phyloP scores from a whole-genome alignment of 2,797 vertebrate species.

The Nannoperca australis region DNA sequence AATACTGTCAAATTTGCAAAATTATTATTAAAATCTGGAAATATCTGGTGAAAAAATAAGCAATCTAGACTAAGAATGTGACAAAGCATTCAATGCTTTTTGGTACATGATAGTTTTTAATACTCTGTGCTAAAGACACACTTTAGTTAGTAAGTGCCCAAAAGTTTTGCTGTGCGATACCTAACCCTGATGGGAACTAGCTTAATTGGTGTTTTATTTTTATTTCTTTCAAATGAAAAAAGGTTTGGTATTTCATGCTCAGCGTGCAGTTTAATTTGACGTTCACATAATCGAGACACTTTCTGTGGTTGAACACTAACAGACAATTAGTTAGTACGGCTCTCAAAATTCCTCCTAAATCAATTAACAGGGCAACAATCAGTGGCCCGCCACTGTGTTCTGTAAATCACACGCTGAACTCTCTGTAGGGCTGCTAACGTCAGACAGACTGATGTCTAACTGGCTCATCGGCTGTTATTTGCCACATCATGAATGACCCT shows the following conservation, averaged over 20 bases:
- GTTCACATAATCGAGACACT: neutral
- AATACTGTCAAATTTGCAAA: neutral
- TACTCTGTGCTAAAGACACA: neutral
- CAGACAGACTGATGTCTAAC: constrained; percentile 38
- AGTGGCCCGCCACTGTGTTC: neutral
- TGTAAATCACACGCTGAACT: constrained; percentile 1
- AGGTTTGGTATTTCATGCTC: neutral
- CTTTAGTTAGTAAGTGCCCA: neutral
- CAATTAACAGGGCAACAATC: constrained; percentile 17
- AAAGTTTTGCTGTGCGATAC: neutral
- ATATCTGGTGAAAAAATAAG: too few relatives aligned
- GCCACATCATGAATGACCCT: constrained; percentile 43
- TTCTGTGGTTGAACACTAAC: neutral
- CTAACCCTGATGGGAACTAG: neutral
- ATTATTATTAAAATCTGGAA: neutral
- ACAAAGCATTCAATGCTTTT: neutral
- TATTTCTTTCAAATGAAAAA: neutral
- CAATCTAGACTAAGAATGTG: neutral
- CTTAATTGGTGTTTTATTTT: too few relatives aligned
- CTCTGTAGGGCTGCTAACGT: neutral
- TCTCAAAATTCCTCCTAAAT: neutral
- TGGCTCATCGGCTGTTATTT: constrained; percentile 53
- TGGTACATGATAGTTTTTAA: neutral
- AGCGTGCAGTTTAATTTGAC: neutral
- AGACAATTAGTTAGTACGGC: too few relatives aligned